Conservation (phyloP, 2,113 vertebrate species). For the Hippotragus niger region DNA sequence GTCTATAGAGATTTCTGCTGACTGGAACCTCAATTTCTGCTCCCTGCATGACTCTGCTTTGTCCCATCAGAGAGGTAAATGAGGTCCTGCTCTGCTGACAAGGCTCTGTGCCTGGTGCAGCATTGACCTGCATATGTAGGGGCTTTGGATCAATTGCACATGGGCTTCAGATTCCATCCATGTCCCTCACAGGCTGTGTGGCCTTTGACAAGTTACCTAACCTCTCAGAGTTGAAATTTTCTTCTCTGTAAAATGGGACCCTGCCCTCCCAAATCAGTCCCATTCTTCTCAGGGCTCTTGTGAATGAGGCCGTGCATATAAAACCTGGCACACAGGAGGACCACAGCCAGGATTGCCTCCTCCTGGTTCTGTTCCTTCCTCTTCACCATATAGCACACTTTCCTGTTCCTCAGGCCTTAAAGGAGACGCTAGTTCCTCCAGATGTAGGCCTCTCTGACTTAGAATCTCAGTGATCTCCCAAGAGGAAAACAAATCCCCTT, state of each 20-base stretch:
- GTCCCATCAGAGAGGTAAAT: accelerated
- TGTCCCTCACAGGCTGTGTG: not conserved
- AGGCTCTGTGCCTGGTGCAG: not conserved
- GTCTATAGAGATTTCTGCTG: not conserved
- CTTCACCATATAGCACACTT: accelerated
- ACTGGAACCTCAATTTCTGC: not conserved
- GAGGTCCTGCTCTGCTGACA: not conserved
- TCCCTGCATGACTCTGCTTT: not conserved
- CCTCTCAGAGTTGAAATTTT: not conserved
- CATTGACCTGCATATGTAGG: accelerated
- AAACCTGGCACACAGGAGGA: not conserved
- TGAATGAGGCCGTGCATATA: not conserved
- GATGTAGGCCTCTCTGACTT: not conserved
- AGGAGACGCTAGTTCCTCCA: not conserved
- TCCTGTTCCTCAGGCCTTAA: not conserved
- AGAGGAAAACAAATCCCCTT: constrained; percentile 50
- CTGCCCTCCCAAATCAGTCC: not conserved
- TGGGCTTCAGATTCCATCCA: not conserved
- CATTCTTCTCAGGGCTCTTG: not conserved
- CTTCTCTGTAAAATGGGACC: not conserved
- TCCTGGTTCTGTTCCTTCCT: not conserved
- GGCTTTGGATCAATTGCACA: not conserved
- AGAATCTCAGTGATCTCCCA: constrained; percentile 20
- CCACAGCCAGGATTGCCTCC: not conserved
- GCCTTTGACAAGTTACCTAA: not conserved